Base-by-base conservation (phyloP, 2,797 vertebrate genomes). In the Sternarchorhynchus goeldii region DNA sequence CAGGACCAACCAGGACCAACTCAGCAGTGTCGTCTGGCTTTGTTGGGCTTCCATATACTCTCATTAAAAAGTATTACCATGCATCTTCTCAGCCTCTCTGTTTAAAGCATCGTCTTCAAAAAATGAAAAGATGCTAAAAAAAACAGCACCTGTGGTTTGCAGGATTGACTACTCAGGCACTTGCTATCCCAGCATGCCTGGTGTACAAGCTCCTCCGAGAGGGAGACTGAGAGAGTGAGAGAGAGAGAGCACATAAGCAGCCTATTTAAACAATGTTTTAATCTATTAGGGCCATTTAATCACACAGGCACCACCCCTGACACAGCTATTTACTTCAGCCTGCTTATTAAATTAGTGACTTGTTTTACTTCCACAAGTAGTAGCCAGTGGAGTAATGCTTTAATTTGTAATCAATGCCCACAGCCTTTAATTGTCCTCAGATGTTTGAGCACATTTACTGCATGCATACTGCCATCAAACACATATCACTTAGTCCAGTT, bases 331-430 rank as follows among this genome's bases (percentile, higher is more conserved):
- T 80, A 69, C 69, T 85, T 73, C 34, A 63, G 34, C 84, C 76
- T 36, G 59, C 34, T 73, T 80, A 85, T 84, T 89, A 69, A 87
- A 88, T 89, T 79, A 88, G 73, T 60, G 62, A 78, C 81, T 66
- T 60, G 21, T 80, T 78, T 67, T 53, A 53, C 64, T 86, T 88
- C 60, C 66, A 68, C 72, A 73, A 77, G 59, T 81, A 71, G 58
- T 67, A 73, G 45, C 36, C 12, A 4, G 59, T n/a, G n/a, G 76
- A 82, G 29, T 81, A 81, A 82, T 76, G 57, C 57, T 83, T 78
- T 83, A 16, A 80, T 86, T 82, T 81, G 59, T 85, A 82, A 84
- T 87, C 85, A 86, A 82, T 64, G 73, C 80, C 31, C 82, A 67
- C 81, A 87, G 84, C 83, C 78, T 82, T 87, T 86, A 82, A 76